A percentile compares a stretch with the other conserved stretches of the same genome.
These are phyloP conservation scores for Melanotaenia boesemani DNA, from an alignment of 2,797 vertebrate species.

Conservation along the genomic window DNA sequence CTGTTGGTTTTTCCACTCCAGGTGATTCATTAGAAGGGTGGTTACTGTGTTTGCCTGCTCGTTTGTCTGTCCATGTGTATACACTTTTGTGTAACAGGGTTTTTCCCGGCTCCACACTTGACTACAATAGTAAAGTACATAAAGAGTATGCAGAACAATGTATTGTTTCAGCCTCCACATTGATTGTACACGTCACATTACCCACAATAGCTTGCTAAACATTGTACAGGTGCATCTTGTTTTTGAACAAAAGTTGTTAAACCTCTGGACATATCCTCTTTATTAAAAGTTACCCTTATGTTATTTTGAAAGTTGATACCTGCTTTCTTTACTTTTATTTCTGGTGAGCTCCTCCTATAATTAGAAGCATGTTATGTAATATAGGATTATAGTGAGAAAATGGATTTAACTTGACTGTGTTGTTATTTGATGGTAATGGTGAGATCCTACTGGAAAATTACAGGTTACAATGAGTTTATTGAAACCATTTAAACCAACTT, in stretches of 20 bases:
- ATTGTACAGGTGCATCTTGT: neutral
- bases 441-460: neutral
- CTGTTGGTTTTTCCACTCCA: conserved; percentile 87
- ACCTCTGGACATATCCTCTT: neutral
- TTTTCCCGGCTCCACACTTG: conserved; percentile 29
- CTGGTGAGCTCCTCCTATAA: neutral
- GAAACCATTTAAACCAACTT: neutral
- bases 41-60: conserved; percentile 59
- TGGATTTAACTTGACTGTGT: neutral
- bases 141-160: conserved; percentile 32
- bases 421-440: neutral
- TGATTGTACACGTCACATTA: neutral
- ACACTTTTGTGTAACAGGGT: conserved; percentile 40
- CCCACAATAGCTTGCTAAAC: neutral
- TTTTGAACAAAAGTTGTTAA: neutral
- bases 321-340: neutral
- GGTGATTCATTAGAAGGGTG: conserved; percentile 82
- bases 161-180: conserved; percentile 23
- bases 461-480: neutral
- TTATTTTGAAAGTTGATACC: neutral
- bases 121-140: neutral
- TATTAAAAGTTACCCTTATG: neutral
- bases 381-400: neutral
- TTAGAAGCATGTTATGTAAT: neutral
- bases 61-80: conserved; percentile 34